A percentile compares a stretch with the other conserved stretches of the same genome.
phyloP scores from a whole-genome alignment of 2,113 vertebrate species.

The Pandion haliaetus region DNA sequence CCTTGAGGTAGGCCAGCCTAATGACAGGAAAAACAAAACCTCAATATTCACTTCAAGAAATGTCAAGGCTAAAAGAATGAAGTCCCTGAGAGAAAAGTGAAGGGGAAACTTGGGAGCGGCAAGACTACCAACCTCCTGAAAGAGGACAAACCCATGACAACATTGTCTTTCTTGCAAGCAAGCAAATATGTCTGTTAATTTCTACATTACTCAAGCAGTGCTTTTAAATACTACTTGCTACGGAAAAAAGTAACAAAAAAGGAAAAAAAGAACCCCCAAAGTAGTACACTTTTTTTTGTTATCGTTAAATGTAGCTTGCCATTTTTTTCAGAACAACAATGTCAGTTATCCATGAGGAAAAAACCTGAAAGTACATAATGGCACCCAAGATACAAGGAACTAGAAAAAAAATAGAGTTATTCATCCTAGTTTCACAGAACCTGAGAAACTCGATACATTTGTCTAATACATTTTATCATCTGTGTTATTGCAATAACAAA shows the following conservation, averaged over 20 bases:
- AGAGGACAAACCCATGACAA: neutral
- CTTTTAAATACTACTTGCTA: neutral
- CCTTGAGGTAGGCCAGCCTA: conserved; percentile 23
- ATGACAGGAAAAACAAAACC: conserved; percentile 34
- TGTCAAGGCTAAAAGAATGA: neutral
- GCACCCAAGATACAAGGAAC: neutral
- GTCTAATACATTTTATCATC: neutral
- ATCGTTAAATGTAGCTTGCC: neutral
- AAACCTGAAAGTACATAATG: neutral
- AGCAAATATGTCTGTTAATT: neutral
- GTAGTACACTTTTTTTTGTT: neutral
- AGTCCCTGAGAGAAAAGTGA: neutral
- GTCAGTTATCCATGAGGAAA: neutral
- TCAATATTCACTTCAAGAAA: neutral
- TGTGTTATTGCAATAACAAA: neutral
- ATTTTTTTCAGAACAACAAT: neutral
- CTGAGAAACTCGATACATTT: neutral
- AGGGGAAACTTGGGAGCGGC: neutral
- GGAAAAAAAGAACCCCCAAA: neutral
- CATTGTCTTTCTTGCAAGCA: neutral
- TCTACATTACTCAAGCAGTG: neutral
- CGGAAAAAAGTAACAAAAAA: neutral
- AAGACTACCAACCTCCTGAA: neutral
- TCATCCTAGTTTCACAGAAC: neutral
- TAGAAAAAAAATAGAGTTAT: neutral